Base-by-base conservation (phyloP, 2,888 invertebrate species). In the Clanis bilineata region DNA sequence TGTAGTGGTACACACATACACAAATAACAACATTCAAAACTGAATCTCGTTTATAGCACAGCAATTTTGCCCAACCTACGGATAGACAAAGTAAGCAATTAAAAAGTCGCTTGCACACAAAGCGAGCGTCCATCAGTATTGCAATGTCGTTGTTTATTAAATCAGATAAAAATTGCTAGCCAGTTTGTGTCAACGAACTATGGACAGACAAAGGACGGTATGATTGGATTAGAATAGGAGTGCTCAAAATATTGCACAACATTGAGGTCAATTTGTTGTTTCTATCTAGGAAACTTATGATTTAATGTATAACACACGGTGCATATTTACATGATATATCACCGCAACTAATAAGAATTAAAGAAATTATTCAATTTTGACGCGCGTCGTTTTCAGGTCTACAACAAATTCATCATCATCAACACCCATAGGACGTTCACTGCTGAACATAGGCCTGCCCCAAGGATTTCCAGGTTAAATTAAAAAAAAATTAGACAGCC, bases 81-180 rank as follows among this genome's bases (percentile, higher is more conserved):
- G 2, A 3, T 15, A 18, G 15, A 28, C 47, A 28, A 28, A 28
- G 28, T 32, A 51, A 51, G 32, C 28, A 51, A 57, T 56, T 32
- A 66, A 58, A 61, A 38, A 38, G 5, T n/a, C 36, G 23, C 38
- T 38, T 39, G 6, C 25, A 51, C 25, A 51, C 18, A 51, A 51
- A 32, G 28, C 23, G 7, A 6, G 9, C 47, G 18, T 32, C 47
- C 28, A 28, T 23, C 47, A 28, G n/a, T 9, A 51, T 51, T 9
- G 47, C 28, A 28, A 51, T 32, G 10, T 10, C 32, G 32, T 32
- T 18, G 51, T 32, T 51, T 51, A 51, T 51, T 51, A 51, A 51
- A 51, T 51, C 32, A 51, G 18, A 51, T 51, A 51, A 18, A 44
- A 32, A 28, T 9, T 28, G 28, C 36, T 28, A 51, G 32, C 28